These are phyloP conservation scores for Danio kyathit DNA, from an alignment of 2,797 vertebrate genomes.

Conservation along the genomic window DNA sequence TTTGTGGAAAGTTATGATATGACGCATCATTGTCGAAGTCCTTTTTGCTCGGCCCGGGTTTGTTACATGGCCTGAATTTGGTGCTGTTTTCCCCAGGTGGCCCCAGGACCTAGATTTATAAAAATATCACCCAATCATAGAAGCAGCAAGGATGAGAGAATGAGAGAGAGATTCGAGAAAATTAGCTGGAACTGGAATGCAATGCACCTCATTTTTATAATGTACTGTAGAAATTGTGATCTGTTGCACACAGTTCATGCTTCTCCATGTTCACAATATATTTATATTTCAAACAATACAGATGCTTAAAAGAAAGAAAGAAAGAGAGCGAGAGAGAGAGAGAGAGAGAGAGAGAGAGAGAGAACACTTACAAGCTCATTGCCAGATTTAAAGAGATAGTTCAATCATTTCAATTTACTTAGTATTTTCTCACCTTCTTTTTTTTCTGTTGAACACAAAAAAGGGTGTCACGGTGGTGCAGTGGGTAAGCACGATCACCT, in stretches of 20 bases:
- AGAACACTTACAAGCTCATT: too few species aligned
- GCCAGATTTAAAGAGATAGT: too few species aligned
- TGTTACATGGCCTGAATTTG: conserved; percentile 65
- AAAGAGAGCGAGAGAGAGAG: too few species aligned
- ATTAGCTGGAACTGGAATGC: conserved; percentile 50
- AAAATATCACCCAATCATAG: conserved; percentile 86
- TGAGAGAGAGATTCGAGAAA: conserved; percentile 62
- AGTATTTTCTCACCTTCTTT: too few species aligned
- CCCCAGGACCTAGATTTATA: conserved; percentile 84
- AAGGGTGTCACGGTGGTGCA: too few species aligned
- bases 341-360: background rate
- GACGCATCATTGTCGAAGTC: conserved; percentile 59
- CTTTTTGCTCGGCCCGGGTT: conserved; percentile 59
- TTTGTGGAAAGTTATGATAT: conserved; percentile 40
- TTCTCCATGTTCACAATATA: background rate
- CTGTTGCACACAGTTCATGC: background rate
- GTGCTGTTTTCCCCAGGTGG: conserved; percentile 81
- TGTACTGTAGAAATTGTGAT: background rate
- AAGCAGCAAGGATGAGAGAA: conserved; percentile 75
- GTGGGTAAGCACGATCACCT: too few species aligned
- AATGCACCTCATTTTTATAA: background rate
- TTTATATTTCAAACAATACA: background rate
- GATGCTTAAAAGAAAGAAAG: background rate
- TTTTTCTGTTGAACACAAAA: too few species aligned
- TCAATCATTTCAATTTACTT: too few species aligned